Evolutionary conservation across 2,797 vertebrate species (phyloP).

Genomic region (Peromyscus attwateri): DNA sequence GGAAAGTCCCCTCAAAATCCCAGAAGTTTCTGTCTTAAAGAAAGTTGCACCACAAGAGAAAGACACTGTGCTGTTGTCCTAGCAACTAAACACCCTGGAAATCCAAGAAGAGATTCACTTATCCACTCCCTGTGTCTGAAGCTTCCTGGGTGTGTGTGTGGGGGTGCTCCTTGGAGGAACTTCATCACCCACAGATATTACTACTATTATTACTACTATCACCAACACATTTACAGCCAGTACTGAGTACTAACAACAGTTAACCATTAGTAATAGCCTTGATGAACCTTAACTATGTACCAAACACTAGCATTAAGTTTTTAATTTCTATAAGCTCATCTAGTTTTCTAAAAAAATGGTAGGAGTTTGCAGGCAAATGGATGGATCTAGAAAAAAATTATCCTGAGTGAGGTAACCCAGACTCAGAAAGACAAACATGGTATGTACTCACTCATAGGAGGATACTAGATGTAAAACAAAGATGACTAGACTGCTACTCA

Average conservation of each 20-base stretch:
- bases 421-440: too few relatives aligned
- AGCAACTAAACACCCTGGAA: background rate
- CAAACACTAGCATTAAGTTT: too few relatives aligned
- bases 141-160: background rate
- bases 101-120: background rate
- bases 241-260: background rate
- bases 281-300: too few relatives aligned
- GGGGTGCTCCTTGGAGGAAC: background rate
- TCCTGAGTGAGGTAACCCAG: too few relatives aligned
- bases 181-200: background rate
- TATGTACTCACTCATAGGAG: too few relatives aligned
- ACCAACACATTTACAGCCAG: background rate
- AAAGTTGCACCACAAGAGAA: background rate
- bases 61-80: background rate
- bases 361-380: too few relatives aligned
- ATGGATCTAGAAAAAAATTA: too few relatives aligned
- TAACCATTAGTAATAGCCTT: background rate
- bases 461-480: too few relatives aligned
- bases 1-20: constrained; percentile 31
- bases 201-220: background rate
- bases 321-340: background rate
- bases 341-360: too few relatives aligned
- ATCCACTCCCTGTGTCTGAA: background rate
- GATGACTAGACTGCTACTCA: too few relatives aligned
- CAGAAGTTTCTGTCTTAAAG: constrained; percentile 11